A percentile compares a stretch with the other conserved stretches of the same genome.
These are phyloP conservation scores for Columbina picui DNA, from an alignment of 2,113 vertebrate species.

Conservation along the genomic window DNA sequence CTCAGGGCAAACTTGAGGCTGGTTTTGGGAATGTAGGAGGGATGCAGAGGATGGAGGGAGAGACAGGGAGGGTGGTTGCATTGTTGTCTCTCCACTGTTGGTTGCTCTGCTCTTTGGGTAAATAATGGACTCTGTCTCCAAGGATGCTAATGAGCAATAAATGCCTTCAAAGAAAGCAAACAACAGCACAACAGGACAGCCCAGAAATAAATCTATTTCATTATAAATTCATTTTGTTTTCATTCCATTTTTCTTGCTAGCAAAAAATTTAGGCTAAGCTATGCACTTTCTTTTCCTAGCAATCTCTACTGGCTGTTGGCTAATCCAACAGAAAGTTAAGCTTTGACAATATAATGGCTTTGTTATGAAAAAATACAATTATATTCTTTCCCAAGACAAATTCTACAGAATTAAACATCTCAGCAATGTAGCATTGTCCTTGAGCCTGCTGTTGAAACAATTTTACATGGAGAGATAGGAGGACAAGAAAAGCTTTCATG, in stretches of 20 bases:
- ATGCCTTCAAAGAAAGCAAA: slow-evolving; percentile 47
- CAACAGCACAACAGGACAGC: slow-evolving; percentile 45
- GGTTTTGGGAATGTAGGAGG: neutral
- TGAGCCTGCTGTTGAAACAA: neutral
- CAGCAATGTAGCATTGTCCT: slow-evolving; percentile 21
- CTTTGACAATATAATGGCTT: slow-evolving; percentile 46
- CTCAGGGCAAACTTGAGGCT: slow-evolving; percentile 5
- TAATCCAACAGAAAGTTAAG: slow-evolving; percentile 40
- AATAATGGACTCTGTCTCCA: slow-evolving; percentile 59
- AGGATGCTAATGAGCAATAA: slow-evolving; percentile 32
- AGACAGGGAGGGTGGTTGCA: neutral
- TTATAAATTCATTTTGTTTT: slow-evolving; percentile 69
- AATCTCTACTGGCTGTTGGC: neutral
- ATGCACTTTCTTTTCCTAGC: slow-evolving; percentile 48
- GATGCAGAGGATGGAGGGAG: neutral
- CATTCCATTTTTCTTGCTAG: slow-evolving; percentile 42
- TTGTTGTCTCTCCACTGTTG: neutral
- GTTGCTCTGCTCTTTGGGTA: slow-evolving; percentile 21
- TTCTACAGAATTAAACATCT: neutral
- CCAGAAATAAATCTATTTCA: slow-evolving; percentile 59
- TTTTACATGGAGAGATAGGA: neutral
- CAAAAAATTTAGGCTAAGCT: slow-evolving; percentile 52
- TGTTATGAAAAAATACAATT: slow-evolving; percentile 48
- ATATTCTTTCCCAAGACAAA: slow-evolving; percentile 47
- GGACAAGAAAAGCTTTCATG: neutral